Conservation (phyloP, 2,113 vertebrate genomes). For the Potamarius usumacintae region DNA sequence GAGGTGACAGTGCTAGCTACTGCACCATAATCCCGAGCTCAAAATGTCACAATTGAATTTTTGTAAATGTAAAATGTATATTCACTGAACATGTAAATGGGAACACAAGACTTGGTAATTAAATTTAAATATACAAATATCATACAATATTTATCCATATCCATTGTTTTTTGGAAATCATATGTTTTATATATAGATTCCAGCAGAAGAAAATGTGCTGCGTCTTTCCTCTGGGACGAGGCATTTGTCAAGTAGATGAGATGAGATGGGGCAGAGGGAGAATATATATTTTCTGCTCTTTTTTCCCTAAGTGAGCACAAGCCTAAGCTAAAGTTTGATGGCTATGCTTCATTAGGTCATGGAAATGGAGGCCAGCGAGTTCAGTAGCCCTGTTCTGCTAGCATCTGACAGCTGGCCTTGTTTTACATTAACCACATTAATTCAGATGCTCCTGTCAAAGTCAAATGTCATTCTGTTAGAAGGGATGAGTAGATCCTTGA, state of each 20-base stretch:
- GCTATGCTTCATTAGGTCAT: slow-evolving; percentile 78
- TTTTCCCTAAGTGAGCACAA: slow-evolving; percentile 73
- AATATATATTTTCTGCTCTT: slow-evolving; percentile 71
- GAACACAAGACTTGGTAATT: no score
- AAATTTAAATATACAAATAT: background rate
- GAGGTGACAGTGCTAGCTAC: no score
- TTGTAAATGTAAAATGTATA: background rate
- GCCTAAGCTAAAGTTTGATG: slow-evolving; percentile 74
- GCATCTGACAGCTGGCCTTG: slow-evolving; percentile 75
- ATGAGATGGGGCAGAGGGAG: slow-evolving; percentile 70
- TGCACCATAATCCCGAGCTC: no score
- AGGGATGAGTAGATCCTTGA: slow-evolving; percentile 18
- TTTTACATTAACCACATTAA: slow-evolving; percentile 79
- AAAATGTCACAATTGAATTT: background rate
- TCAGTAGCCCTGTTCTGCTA: slow-evolving; percentile 70
- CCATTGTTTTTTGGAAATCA: background rate
- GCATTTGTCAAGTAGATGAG: slow-evolving; percentile 61
- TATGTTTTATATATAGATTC: slow-evolving; percentile 23
- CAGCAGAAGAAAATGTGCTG: slow-evolving; percentile 30
- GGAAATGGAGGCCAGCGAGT: slow-evolving; percentile 74
- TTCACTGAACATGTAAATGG: background rate
- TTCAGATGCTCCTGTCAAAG: slow-evolving; percentile 68
- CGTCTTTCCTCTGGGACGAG: slow-evolving; percentile 22
- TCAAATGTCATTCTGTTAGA: slow-evolving; percentile 68
- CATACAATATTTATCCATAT: background rate